Base-by-base conservation (phyloP, 2,113 vertebrate species). In the Lamprotornis superbus region DNA sequence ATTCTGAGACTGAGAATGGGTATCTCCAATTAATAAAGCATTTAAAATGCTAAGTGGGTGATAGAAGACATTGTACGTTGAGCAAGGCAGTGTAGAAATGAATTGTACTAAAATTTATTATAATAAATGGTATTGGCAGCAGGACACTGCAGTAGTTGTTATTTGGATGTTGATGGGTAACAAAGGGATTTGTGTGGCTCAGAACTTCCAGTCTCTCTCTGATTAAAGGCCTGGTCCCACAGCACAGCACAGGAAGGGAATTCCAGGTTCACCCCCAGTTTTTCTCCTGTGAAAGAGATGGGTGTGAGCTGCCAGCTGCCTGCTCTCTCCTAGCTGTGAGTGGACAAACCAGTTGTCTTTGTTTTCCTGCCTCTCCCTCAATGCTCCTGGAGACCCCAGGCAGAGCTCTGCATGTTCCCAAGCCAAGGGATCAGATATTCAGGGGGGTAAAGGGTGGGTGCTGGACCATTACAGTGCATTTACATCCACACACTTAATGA, bases 121-220 rank as follows among this genome's bases (percentile, higher is more conserved):
- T 3, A 39, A 33, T 9, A 7, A 24, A 2, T 4, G 19, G 7
- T 12, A 17, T 27, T 7, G 40, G 42, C 30, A 79, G 46, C 49
- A 70, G 50, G 50, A 27, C 55, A 23, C 13, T 39, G 10, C 61
- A 75, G 61, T 0, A 18, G 27, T 1, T 17, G 21, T 30, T 50
- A 3, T 31, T 31, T 16, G 18, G 28, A 5, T 12, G 20, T 3
- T 55, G 22, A 15, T 0, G 2, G 4, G 6, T 8, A 8, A 20
- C 44, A 33, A 47, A 81, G 60, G 11, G 30, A 44, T 39, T 15
- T 39, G n/a, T 1, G 73, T 10, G 25, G 20, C 23, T 75, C 74
- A 64, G 57, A 64, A n/a, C 33, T 28, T 47, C 35, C 30, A 35
- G 0, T 7, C 22, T 12, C 35, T 46, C 40, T 35, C 28, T 59